Base-by-base conservation (phyloP, 2,888 invertebrate genomes). In the Andrena trimmerana region DNA sequence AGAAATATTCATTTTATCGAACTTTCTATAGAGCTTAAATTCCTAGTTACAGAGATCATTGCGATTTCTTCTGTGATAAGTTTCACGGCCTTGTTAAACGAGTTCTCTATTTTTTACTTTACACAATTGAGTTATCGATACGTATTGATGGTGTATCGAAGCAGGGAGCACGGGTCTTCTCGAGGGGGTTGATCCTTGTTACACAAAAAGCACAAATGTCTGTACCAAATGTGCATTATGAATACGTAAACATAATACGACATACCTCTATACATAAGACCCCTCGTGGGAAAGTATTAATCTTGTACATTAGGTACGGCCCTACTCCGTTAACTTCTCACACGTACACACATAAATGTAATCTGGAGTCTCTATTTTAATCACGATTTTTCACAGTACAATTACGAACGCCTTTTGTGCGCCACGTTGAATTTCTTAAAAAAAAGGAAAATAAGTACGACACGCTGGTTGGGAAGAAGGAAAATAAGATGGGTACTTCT, bases 221-320 rank as follows among this genome's bases (percentile, higher is more conserved):
- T 68, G 78, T 79, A 84, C 84, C 83, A 79, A 83, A 83, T 33
- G 84, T 84, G 84, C 83, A 83, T 84, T 84, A 84, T 72, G 60
- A 78, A 71, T 80, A 78, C 69, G 33, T 70, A 78, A 73, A 74
- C 54, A 60, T 72, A 82, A 78, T 66, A 54, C 68, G 42, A 65
- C 63, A 69, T 83, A 83, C 83, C 81, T 81, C 48, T 68, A 66
- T 68, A 20, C 31, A 59, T 36, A 20, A 79, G 48, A 31, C 36
- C 29, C 74, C 73, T 54, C 63, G 68, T 68, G 54, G 42, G 78
- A 68, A 48, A 63, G 29, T 52, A 20, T 69, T 65, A 80, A 63
- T 52, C 48, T 70, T 76, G 72, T 68, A 71, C 83, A 57, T 83
- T 83, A 83, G 83, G 83, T 74, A 67, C 83, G 83, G 74, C 83